Evolutionary conservation across 1,140 invertebrate genomes (phyloP).

Genomic region (Pristionchus pacificus): DNA sequence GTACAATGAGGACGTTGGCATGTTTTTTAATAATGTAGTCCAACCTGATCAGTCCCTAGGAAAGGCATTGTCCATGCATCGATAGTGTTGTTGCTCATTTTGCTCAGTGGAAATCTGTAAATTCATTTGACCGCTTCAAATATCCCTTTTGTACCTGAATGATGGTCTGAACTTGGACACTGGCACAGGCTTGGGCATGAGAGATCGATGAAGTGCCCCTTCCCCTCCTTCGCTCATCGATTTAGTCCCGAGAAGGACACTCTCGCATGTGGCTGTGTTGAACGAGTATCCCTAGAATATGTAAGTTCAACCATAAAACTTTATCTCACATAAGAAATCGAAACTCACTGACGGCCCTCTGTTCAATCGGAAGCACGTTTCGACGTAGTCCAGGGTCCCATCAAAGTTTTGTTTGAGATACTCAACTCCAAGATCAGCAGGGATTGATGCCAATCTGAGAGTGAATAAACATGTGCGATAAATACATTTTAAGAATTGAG

Average conservation of each 20-base stretch:
- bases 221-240: slow-evolving; percentile 44
- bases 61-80: slow-evolving; percentile 74
- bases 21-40: neutral
- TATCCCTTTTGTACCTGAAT: slow-evolving; percentile 34
- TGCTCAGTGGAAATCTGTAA: slow-evolving; percentile 38
- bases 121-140: slow-evolving; percentile 67
- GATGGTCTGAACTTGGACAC: slow-evolving; percentile 43
- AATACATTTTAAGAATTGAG: neutral
- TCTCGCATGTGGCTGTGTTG: slow-evolving; percentile 56
- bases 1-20: neutral
- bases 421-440: slow-evolving; percentile 75
- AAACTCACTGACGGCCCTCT: slow-evolving; percentile 27
- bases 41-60: slow-evolving; percentile 68
- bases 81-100: slow-evolving; percentile 58
- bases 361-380: slow-evolving; percentile 34
- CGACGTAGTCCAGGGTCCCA: slow-evolving; percentile 60
- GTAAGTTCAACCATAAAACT: neutral
- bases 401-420: slow-evolving; percentile 72
- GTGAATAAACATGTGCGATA: neutral
- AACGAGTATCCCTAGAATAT: slow-evolving; percentile 52
- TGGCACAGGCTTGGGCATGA: slow-evolving; percentile 53
- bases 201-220: slow-evolving; percentile 46
- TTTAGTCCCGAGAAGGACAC: slow-evolving; percentile 50
- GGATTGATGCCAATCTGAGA: slow-evolving; percentile 71
- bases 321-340: too few relatives aligned